A percentile compares a stretch with the other conserved stretches of the same genome.
Evolutionary conservation across 2,113 vertebrate species (phyloP).

Genomic region (Hyperopisus bebe): DNA sequence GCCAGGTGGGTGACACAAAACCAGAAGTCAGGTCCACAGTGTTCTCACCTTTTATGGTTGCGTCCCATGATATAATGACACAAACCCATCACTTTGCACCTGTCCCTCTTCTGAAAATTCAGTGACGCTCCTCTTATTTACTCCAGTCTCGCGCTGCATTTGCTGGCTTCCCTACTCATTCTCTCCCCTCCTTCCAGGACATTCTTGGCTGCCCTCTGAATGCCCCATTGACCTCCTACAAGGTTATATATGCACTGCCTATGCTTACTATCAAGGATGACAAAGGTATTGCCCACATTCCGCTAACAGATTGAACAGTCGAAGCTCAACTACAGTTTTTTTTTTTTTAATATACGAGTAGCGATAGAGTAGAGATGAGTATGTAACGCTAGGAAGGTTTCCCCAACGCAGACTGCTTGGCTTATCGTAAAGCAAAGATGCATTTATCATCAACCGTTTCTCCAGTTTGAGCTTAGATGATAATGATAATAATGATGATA

Average conservation of each 20-base stretch:
- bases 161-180: background rate
- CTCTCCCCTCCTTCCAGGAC: constrained; percentile 60
- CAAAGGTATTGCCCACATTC: constrained; percentile 71
- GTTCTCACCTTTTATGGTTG: background rate
- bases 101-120: background rate
- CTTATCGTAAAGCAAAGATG: background rate
- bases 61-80: background rate
- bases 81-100: background rate
- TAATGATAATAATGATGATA: background rate
- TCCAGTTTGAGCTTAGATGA: background rate
- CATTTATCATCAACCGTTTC: background rate
- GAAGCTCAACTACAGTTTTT: background rate
- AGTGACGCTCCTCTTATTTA: background rate
- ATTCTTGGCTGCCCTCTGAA: constrained; percentile 79
- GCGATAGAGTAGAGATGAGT: background rate
- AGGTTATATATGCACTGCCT: constrained; percentile 81
- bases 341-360: background rate
- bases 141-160: rapidly evolving
- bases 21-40: background rate
- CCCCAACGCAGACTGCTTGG: background rate
- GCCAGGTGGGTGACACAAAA: constrained; percentile 68
- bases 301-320: background rate
- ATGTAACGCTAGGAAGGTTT: background rate
- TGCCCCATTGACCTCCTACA: constrained; percentile 79
- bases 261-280: constrained; percentile 98